Base-by-base conservation (phyloP, 2,797 vertebrate genomes). In the Microctenopoma steveboyesi region DNA sequence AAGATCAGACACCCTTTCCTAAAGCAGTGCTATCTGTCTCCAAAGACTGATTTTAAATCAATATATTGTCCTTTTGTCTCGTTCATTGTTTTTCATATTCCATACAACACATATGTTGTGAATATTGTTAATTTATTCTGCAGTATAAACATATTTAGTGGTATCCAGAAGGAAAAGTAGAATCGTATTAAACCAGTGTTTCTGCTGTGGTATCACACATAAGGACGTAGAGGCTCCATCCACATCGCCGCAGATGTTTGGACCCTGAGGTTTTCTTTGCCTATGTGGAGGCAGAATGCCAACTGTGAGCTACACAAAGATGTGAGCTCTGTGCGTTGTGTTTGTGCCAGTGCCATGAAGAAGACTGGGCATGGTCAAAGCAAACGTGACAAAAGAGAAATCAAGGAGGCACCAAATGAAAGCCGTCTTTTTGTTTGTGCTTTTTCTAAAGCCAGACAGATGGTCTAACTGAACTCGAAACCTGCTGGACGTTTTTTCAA, bases 301-400 rank as follows among this genome's bases (percentile, higher is more conserved):
- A 53, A 46, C 56, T 80, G 71, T 53, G 76, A 76, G 10, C 15
- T 1, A 30, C 55, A 77, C 52, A 78, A 66, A 65, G 71, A 73
- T 53, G 56, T 61, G 57, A 39, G 50, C 55, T 25, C 47, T 61
- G 35, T 33, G 48, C 40, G 45, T 55, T 64, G 62, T 74, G 53
- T 64, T 42, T 65, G 64, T 58, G 60, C 55, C 69, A 53, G 40
- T 42, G 52, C 49, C 18, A 47, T n/a, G 62, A 61, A 50, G 56
- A 57, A 25, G 52, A 58, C 42, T 48, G 64, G 53, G 69, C 69
- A 66, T 13, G 53, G 78, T 76, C 76, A 77, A 74, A 81, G 73
- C 73, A 81, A 86, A 86, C 76, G 51, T 59, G 43, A 89, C 87
- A 87, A 86, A 87, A 78, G 72, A 69, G 39, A 78, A 84, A 81